These are phyloP conservation scores for Chaenogobius annularis DNA, from an alignment of 2,113 vertebrate genomes.

Conservation along the genomic window DNA sequence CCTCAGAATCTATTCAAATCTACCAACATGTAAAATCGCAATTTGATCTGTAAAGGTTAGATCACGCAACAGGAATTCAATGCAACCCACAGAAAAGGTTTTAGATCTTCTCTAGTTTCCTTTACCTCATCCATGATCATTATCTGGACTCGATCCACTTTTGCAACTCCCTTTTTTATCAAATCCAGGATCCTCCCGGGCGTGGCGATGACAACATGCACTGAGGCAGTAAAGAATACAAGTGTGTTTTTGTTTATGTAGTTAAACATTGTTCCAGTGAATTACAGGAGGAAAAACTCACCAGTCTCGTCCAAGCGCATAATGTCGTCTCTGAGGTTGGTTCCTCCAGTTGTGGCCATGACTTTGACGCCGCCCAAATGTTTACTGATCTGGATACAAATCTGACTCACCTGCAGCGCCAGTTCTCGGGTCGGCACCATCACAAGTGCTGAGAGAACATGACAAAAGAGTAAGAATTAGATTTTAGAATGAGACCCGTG, in stretches of 20 bases:
- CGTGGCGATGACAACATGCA: slow-evolving; percentile 80
- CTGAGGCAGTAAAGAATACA: slow-evolving; percentile 39
- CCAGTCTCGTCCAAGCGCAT: slow-evolving; percentile 81
- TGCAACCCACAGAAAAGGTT: not conserved
- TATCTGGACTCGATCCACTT: slow-evolving; percentile 77
- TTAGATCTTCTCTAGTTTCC: not conserved
- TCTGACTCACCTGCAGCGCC: slow-evolving; percentile 81
- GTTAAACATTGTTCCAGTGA: no score
- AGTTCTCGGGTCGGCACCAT: slow-evolving; percentile 81
- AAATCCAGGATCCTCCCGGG: slow-evolving; percentile 81
- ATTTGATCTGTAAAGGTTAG: no score
- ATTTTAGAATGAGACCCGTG: not conserved
- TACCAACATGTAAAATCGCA: no score
- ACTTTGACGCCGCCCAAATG: slow-evolving; percentile 80
- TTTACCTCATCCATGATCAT: slow-evolving; percentile 84
- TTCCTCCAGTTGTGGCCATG: slow-evolving; percentile 83
- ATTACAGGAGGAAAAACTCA: slow-evolving; percentile 27
- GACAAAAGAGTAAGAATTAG: not conserved
- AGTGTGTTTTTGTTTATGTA: not conserved
- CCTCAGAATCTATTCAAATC: no score
- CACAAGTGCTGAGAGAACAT: slow-evolving; percentile 66
- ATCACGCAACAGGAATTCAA: no score
- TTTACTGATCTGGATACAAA: slow-evolving; percentile 81
- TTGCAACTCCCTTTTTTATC: slow-evolving; percentile 81
- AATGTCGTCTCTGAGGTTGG: slow-evolving; percentile 80